Evolutionary conservation across 1,140 invertebrate genomes (phyloP).

Genomic region (Caenorhabditis latens): DNA sequence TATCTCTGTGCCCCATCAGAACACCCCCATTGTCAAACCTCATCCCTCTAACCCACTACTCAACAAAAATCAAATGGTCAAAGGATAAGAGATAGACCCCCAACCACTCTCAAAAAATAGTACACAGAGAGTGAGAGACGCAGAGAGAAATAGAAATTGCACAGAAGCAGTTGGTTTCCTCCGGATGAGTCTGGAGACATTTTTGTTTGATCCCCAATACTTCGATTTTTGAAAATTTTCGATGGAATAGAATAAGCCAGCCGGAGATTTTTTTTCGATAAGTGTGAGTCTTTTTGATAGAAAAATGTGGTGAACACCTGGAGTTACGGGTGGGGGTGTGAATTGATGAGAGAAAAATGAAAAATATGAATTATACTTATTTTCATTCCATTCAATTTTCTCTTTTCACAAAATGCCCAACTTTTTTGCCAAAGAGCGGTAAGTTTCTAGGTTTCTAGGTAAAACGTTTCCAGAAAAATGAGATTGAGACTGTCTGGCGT

Average conservation of each 20-base stretch:
- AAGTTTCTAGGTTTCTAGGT: background rate
- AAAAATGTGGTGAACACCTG: constrained; percentile 42
- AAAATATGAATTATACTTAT: background rate
- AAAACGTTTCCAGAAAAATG: background rate
- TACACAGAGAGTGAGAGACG: background rate
- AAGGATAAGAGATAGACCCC: too few relatives aligned
- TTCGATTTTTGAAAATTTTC: background rate
- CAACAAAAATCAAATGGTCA: constrained; percentile 47
- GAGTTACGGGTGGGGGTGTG: background rate
- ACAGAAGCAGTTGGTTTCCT: background rate
- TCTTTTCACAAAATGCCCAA: background rate
- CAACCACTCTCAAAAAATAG: too few relatives aligned
- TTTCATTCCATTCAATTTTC: background rate
- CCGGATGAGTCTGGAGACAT: too few relatives aligned
- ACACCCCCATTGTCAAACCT: too few relatives aligned
- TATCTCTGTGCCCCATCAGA: background rate
- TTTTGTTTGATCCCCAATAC: background rate
- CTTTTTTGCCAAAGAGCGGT: constrained; percentile 23
- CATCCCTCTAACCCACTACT: background rate
- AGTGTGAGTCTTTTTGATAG: background rate
- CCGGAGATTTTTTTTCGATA: background rate
- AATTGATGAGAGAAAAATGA: background rate
- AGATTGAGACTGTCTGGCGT: too few relatives aligned
- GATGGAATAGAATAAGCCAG: background rate
- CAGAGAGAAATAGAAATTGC: background rate